Evolutionary conservation across 1,140 invertebrate genomes (phyloP).

Genomic region (Lasioglossum baleicum): DNA sequence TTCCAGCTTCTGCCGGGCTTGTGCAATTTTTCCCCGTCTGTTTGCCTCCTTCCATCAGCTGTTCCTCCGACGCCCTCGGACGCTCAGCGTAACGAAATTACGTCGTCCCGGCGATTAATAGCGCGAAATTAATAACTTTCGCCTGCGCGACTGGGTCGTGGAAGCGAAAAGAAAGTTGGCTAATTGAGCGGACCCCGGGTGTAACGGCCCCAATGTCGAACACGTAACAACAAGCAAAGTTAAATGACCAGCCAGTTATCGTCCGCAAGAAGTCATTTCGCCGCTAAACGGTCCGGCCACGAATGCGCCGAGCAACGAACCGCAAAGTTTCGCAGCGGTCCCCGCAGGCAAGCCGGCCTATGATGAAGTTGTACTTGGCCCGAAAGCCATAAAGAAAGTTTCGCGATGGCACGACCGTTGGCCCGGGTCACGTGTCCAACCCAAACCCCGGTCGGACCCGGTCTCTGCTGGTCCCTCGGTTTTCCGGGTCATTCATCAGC

Average conservation of each 20-base stretch:
- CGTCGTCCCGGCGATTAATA: too few species aligned
- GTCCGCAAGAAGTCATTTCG: constrained; percentile 40
- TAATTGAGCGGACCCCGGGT: too few species aligned
- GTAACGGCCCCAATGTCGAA: background rate
- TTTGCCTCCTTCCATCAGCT: too few species aligned
- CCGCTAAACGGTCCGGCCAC: constrained; percentile 41
- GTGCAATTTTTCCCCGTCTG: too few species aligned
- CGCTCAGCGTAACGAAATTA: too few species aligned
- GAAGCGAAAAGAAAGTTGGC: too few species aligned
- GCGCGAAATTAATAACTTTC: too few species aligned
- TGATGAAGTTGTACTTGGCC: constrained; percentile 42
- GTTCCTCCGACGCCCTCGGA: too few species aligned
- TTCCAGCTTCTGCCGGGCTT: too few species aligned
- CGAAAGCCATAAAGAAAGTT: constrained; percentile 50
- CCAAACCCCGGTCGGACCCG: too few species aligned
- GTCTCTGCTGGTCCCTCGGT: background rate
- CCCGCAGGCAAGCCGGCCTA: background rate
- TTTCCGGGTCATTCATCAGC: constrained; percentile 13
- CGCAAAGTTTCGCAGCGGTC: constrained; percentile 18
- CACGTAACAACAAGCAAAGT: constrained; percentile 7
- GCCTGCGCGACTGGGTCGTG: too few species aligned
- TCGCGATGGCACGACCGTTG: background rate
- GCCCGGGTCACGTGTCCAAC: background rate
- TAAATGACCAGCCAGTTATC: constrained; percentile 44
- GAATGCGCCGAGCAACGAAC: constrained; percentile 28